Base-by-base conservation (phyloP, 2,113 vertebrate genomes). In the Elanus axillaris region DNA sequence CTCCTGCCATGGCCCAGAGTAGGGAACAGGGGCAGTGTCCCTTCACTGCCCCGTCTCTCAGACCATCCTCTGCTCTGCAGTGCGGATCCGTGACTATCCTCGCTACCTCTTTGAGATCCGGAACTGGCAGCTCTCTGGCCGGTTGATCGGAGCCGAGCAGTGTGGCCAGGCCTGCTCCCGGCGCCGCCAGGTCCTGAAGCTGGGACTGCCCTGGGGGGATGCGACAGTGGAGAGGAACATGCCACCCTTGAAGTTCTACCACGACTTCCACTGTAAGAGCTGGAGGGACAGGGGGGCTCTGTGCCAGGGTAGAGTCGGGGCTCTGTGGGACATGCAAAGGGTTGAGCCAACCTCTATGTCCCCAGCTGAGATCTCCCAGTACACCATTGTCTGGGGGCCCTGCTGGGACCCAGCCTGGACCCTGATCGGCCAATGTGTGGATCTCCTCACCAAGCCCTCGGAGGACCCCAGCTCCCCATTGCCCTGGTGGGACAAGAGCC, bases 361-460 rank as follows among this genome's bases (percentile, higher is more conserved):
- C 48, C 14, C 96, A 99, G 99, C 99, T 25, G 99, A 98, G 91
- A 99, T 99, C 85, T 99, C 98, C 76, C 98, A 99, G 91, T 99
- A 99, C 97, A 99, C 99, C 19, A 99, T 99, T 2, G 99, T 99
- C 19, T 99, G 99, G 99, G 99, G 99, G 10, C 99, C 99, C 0
- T 99, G 99, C 98, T 99, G 99, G 99, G 99, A 99, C 97, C 99
- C 99, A 1, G 99, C 99, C 69, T 99, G 99, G 99, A 99, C 99
- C 63, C 94, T 99, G 87, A 99, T 99, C 8, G 99, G 99, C 16
- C 99, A 99, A 72, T 99, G 98, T 9, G 98, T 99, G 55, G 99
- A 99, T 97, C 98, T 99, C 86, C 98, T 99, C 92, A 99, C 99
- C 78, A 99, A 99, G 96, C 98, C 99, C 40, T 99, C 99, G 13